Percentiles rank a stretch among this genome's conserved stretches.
These are phyloP conservation scores for Habroteleia sp. DNA, from an alignment of 2,888 invertebrate species.

Conservation along the genomic window DNA sequence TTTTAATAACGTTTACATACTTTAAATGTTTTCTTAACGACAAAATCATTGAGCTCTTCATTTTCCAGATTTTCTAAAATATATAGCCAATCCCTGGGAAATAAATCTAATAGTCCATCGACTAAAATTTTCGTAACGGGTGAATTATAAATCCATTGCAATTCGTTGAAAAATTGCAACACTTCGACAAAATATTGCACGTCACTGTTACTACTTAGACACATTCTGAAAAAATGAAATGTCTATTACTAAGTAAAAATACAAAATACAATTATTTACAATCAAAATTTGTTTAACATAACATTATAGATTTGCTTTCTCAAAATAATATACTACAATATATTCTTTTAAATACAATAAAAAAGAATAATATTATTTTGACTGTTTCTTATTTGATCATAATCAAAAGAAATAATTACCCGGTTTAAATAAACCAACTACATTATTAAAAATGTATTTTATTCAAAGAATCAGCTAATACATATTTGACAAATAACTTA, in stretches of 20 bases:
- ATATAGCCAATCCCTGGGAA: slow-evolving; percentile 83
- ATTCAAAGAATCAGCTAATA: no score
- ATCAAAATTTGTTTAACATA: no score
- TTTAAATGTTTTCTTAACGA: slow-evolving; percentile 68
- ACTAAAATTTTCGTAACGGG: slow-evolving; percentile 86
- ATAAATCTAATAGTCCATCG: slow-evolving; percentile 82
- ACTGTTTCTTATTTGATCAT: background rate
- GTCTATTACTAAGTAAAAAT: no score
- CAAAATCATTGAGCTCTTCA: slow-evolving; percentile 82
- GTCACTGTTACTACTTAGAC: slow-evolving; percentile 63
- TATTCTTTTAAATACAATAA: no score
- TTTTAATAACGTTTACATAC: slow-evolving; percentile 65
- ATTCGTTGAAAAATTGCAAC: slow-evolving; percentile 83
- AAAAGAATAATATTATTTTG: no score
- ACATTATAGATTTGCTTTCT: no score
- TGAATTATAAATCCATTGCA: slow-evolving; percentile 85
- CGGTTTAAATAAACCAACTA: no score
- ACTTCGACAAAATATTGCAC: slow-evolving; percentile 83
- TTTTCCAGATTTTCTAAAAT: slow-evolving; percentile 80
- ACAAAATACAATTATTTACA: no score
- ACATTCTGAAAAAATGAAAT: slow-evolving; percentile 47
- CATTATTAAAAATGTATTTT: background rate
- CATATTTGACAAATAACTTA: no score
- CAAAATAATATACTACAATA: no score
- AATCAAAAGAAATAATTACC: no score